Base-by-base conservation (phyloP, 1,140 invertebrate genomes). In the Elysia chlorotica region DNA sequence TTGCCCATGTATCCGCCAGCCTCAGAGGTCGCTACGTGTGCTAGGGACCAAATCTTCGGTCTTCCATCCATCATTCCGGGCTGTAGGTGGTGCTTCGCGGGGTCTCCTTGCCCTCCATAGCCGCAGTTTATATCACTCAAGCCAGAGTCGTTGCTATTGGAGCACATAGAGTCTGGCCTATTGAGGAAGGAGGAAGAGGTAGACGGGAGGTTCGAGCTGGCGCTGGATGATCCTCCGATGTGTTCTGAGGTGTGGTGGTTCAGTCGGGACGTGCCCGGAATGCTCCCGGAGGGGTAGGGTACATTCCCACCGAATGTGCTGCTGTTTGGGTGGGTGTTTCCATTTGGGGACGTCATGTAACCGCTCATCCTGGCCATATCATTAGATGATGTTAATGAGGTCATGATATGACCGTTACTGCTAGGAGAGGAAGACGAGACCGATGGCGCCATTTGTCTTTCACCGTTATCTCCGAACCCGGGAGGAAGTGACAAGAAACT, bases 31-130 rank as follows among this genome's bases (percentile, higher is more conserved):
- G 96, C 96, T 36, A 96, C 97, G 86, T 98, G 96, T 33, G 96
- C 96, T 77, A 98, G 86, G 5, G 96, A 97, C 96, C 96, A 99
- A 80, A 99, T 99, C 88, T 98, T 96, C 28, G 96, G 96, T 85
- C 98, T 97, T 48, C 67, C 79, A 65, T 66, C 72, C 57, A 66
- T 31, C 41, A 23, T 70, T n/a, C n/a, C n/a, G n/a, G n/a, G n/a
- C n/a, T n/a, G n/a, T n/a, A n/a, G n/a, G n/a, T n/a, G n/a, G n/a
- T n/a, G n/a, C n/a, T n/a, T n/a, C n/a, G n/a, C n/a, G n/a, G n/a
- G n/a, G n/a, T n/a, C n/a, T n/a, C n/a, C n/a, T 3, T 48, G 78
- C 74, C 31, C 77, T 67, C 38, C 48, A 78, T 79, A 76, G 59
- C 61, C 71, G 65, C 79, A 78, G 75, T 83, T 83, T 19, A 83